Percentiles rank a stretch among this genome's conserved stretches.
These are phyloP conservation scores for Rhyacophila brunnea DNA, from an alignment of 1,140 invertebrate species.

Conservation along the genomic window DNA sequence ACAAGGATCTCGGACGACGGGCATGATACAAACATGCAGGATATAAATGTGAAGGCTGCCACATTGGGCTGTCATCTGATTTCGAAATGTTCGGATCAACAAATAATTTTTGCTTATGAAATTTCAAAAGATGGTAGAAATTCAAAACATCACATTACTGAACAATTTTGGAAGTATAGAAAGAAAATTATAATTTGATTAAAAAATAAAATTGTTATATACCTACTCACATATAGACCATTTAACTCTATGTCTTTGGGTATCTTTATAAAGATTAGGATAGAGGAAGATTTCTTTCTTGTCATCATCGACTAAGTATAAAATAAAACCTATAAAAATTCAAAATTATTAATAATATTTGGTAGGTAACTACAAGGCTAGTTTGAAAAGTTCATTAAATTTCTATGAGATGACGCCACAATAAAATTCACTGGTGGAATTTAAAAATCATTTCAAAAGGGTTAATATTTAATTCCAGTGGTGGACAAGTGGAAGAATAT, in stretches of 20 bases:
- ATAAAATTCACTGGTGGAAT: no score
- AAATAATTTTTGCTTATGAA: neutral
- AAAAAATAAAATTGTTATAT: neutral
- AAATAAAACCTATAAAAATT: slow-evolving; percentile 48
- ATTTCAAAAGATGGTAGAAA: neutral
- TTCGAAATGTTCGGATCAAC: neutral
- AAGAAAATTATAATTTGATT: neutral
- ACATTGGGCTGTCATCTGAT: neutral
- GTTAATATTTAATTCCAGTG: no score
- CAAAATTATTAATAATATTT: no score
- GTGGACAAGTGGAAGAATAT: no score
- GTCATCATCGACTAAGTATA: slow-evolving; percentile 53
- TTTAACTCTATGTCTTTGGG: slow-evolving; percentile 51
- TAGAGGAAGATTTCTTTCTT: slow-evolving; percentile 53
- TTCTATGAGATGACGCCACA: no score
- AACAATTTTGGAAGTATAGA: neutral
- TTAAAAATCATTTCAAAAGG: no score
- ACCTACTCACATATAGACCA: slow-evolving; percentile 48
- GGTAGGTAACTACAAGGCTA: no score
- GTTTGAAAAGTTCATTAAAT: no score
- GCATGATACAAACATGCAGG: no score
- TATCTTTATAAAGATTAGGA: slow-evolving; percentile 43
- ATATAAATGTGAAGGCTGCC: neutral
- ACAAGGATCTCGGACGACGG: no score
- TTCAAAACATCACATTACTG: neutral